phyloP scores from a whole-genome alignment of 2,888 invertebrate genomes.

The Latheticus oryzae region DNA sequence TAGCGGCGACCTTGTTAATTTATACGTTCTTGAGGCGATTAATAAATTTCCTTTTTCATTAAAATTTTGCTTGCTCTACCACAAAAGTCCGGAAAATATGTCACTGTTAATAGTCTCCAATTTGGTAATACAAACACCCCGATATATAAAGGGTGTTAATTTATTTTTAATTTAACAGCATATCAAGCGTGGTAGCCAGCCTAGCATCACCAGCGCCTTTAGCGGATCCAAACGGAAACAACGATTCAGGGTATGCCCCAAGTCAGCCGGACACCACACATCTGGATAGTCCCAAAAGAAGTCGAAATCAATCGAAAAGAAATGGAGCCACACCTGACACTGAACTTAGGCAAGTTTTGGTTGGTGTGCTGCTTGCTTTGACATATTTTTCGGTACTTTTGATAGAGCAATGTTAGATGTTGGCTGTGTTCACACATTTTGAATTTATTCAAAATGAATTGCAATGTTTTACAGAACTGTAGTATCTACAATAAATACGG shows the following conservation, averaged over 20 bases:
- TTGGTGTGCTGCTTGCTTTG: constrained; percentile 14
- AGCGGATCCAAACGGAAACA: constrained; percentile 83
- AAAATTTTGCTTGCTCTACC: too few relatives aligned
- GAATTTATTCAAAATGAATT: too few relatives aligned
- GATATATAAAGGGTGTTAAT: too few relatives aligned
- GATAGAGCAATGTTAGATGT: not conserved
- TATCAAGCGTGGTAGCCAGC: constrained; percentile 70
- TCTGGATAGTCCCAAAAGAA: constrained; percentile 60
- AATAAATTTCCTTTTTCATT: constrained; percentile 16
- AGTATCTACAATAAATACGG: constrained; percentile 66
- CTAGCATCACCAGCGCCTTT: constrained; percentile 70
- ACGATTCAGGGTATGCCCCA: constrained; percentile 83
- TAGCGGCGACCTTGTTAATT: constrained; percentile 17
- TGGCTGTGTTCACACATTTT: too few relatives aligned
- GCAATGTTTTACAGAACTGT: constrained; percentile 70
- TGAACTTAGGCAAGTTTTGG: constrained; percentile 62
- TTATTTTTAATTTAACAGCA: constrained; percentile 54
- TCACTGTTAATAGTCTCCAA: too few relatives aligned
- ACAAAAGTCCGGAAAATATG: constrained; percentile 34
- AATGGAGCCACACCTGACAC: constrained; percentile 64
- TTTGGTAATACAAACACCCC: too few relatives aligned
- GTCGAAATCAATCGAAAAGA: constrained; percentile 54
- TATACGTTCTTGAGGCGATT: constrained; percentile 7
- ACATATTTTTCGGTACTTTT: constrained; percentile 36
- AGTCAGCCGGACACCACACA: constrained; percentile 67